Evolutionary conservation across 2,888 invertebrate genomes (phyloP).

Genomic region (Synanthedon andrenaeformis): DNA sequence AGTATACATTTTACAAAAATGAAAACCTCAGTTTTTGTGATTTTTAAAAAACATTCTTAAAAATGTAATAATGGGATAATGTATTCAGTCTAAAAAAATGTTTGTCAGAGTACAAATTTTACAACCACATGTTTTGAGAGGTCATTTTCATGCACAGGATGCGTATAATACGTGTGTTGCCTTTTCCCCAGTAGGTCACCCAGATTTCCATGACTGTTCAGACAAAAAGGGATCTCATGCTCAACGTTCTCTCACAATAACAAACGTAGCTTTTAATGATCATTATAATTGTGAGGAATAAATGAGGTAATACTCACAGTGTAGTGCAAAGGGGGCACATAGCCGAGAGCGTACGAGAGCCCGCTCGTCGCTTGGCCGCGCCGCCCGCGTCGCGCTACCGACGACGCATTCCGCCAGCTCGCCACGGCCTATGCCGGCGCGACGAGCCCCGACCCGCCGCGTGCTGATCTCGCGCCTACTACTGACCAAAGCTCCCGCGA

Average conservation of each 20-base stretch:
- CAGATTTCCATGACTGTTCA: neutral
- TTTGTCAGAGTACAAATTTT: no score
- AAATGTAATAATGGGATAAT: no score
- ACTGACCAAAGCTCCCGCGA: slow-evolving; percentile 11
- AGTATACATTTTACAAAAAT: no score
- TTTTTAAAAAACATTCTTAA: no score
- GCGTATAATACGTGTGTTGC: neutral
- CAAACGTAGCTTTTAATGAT: neutral
- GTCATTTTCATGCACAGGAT: neutral
- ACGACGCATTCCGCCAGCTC: slow-evolving; percentile 28
- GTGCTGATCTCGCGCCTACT: slow-evolving; percentile 13
- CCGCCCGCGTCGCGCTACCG: slow-evolving; percentile 41
- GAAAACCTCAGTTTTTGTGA: no score
- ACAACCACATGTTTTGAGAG: no score
- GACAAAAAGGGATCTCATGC: neutral
- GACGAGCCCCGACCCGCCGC: slow-evolving; percentile 11
- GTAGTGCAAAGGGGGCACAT: slow-evolving; percentile 69
- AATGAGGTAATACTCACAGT: slow-evolving; percentile 46
- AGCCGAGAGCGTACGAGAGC: slow-evolving; percentile 63
- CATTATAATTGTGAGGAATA: neutral
- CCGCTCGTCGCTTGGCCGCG: slow-evolving; percentile 59
- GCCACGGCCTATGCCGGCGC: slow-evolving; percentile 25
- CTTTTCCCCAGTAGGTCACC: neutral
- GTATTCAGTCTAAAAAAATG: no score
- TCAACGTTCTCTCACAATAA: neutral